phyloP scores from a whole-genome alignment of 2,888 invertebrate species.

The Ametastegia equiseti region DNA sequence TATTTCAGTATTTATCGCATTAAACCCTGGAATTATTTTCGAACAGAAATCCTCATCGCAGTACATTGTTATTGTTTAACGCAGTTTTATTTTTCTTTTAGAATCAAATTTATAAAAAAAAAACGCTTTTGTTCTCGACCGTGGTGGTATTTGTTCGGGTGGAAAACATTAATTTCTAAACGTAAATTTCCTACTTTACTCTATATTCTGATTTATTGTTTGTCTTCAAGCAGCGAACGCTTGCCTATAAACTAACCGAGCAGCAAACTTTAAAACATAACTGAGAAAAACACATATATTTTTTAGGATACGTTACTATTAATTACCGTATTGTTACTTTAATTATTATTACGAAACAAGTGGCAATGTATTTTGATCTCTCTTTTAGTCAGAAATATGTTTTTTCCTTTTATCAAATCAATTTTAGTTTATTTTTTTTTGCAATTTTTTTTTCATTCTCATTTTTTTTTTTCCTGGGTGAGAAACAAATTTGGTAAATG shows the following conservation, averaged over 20 bases:
- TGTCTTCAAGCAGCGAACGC: slow-evolving; percentile 60
- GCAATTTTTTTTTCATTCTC: too few relatives aligned
- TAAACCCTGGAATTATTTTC: slow-evolving; percentile 28
- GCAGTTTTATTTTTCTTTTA: too few relatives aligned
- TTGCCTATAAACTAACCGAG: neutral
- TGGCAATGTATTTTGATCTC: slow-evolving; percentile 86
- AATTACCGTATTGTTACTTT: slow-evolving; percentile 74
- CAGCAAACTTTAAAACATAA: slow-evolving; percentile 54
- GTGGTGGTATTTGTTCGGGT: neutral
- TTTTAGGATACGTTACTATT: slow-evolving; percentile 61
- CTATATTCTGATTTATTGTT: slow-evolving; percentile 65
- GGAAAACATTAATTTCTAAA: slow-evolving; percentile 31
- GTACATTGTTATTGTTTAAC: neutral
- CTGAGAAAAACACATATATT: slow-evolving; percentile 52
- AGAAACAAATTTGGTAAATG: slow-evolving; percentile 57
- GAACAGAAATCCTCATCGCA: slow-evolving; percentile 11
- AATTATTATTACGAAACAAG: slow-evolving; percentile 76
- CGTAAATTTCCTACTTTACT: slow-evolving; percentile 56
- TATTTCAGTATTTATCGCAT: slow-evolving; percentile 18
- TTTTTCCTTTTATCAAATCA: slow-evolving; percentile 67
- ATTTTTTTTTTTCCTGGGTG: slow-evolving; percentile 66
- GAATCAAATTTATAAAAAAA: too few relatives aligned
- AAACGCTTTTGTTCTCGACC: neutral
- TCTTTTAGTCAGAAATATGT: slow-evolving; percentile 85
- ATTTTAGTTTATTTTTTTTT: slow-evolving; percentile 60